Conservation (phyloP, 2,113 vertebrate genomes). For the Recurvirostra avosetta region DNA sequence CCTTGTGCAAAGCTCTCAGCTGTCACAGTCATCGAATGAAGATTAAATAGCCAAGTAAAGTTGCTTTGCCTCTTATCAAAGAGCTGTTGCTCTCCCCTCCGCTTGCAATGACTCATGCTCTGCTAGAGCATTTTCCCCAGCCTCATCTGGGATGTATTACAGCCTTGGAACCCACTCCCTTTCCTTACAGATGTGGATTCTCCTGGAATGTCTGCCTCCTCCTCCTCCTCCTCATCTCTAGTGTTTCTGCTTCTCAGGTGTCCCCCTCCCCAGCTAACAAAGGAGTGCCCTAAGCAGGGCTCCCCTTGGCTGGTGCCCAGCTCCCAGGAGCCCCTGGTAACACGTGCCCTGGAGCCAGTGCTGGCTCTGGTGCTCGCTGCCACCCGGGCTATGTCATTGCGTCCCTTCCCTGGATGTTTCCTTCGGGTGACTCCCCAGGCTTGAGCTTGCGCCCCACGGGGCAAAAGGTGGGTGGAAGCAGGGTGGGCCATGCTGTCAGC, state of each 20-base stretch:
- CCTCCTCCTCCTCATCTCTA: constrained; percentile 7
- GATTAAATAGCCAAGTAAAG: neutral
- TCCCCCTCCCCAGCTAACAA: neutral
- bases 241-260: constrained; percentile 41
- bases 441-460: fast-evolving
- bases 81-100: neutral
- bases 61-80: constrained; percentile 11
- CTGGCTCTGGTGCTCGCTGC: neutral
- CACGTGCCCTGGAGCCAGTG: fast-evolving
- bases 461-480: neutral
- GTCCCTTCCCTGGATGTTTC: neutral
- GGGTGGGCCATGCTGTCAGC: neutral
- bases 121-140: constrained; percentile 18
- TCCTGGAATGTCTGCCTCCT: constrained; percentile 50
- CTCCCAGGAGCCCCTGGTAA: neutral
- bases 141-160: constrained; percentile 68
- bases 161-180: constrained; percentile 33
- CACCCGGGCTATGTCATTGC: neutral
- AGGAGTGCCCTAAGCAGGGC: neutral
- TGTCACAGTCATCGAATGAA: neutral
- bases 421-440: neutral
- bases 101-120: neutral
- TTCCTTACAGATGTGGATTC: constrained; percentile 65
- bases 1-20: neutral
- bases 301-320: neutral